phyloP scores from a whole-genome alignment of 2,113 vertebrate genomes.

The Heterocephalus glaber region DNA sequence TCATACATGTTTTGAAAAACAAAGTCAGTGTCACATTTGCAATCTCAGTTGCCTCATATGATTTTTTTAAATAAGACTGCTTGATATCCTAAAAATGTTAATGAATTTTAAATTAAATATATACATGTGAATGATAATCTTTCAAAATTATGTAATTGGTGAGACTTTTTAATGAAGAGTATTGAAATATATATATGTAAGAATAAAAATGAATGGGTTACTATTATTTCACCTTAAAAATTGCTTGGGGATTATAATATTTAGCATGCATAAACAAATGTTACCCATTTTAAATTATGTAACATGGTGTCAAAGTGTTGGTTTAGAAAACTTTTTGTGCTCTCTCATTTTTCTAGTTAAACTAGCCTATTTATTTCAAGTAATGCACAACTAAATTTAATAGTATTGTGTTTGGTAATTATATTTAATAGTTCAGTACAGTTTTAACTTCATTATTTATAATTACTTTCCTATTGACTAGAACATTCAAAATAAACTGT shows the following conservation, averaged over 20 bases:
- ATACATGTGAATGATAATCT: conserved; percentile 5
- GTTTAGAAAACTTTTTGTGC: neutral
- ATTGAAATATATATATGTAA: neutral
- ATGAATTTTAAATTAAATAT: neutral
- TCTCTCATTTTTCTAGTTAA: neutral
- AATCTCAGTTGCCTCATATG: neutral
- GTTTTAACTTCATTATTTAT: neutral
- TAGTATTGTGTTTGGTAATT: neutral
- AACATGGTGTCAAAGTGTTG: neutral
- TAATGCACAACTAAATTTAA: neutral
- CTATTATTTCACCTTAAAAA: neutral
- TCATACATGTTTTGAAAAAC: neutral
- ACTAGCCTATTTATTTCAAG: neutral
- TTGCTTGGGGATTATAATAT: neutral
- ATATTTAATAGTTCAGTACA: neutral
- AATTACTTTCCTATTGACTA: neutral
- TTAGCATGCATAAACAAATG: neutral
- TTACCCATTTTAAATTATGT: neutral
- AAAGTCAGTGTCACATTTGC: neutral
- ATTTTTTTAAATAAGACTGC: neutral
- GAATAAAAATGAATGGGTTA: neutral
- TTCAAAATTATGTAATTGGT: neutral
- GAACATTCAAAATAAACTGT: neutral
- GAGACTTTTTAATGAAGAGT: neutral
- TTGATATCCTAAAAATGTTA: neutral